A percentile compares a stretch with the other conserved stretches of the same genome.
Conservation (phyloP, 1,140 invertebrate species). For the Neodiprion lecontei region DNA sequence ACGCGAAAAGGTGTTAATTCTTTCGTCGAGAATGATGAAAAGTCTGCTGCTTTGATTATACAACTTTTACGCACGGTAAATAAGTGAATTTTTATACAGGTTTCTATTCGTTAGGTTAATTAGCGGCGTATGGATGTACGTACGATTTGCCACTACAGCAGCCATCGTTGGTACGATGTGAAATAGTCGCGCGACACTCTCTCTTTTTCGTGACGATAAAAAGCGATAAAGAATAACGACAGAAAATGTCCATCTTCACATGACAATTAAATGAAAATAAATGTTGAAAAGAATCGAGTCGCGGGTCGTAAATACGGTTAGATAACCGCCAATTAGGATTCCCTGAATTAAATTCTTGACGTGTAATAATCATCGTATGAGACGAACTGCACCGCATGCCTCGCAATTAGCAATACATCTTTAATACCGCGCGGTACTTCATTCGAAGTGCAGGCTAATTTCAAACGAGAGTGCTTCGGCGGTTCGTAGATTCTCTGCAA, state of each 20-base stretch:
- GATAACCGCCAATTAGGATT: not conserved
- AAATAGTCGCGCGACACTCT: too few species aligned
- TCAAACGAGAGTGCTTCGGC: too few species aligned
- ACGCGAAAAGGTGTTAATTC: not conserved
- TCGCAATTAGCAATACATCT: too few species aligned
- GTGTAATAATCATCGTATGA: not conserved
- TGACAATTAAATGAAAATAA: not conserved
- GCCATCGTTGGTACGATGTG: too few species aligned
- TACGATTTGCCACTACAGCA: not conserved
- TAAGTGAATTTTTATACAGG: not conserved
- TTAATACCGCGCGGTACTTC: too few species aligned
- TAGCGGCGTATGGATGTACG: not conserved
- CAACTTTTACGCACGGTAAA: too few species aligned
- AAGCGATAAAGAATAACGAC: not conserved
- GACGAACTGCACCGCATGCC: too few species aligned
- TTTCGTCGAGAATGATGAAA: not conserved
- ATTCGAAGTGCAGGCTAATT: too few species aligned
- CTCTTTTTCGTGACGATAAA: not conserved
- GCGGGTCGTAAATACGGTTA: not conserved
- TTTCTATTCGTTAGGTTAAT: slow-evolving; percentile 12
- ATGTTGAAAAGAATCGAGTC: not conserved
- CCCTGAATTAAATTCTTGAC: not conserved
- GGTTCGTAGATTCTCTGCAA: too few species aligned
- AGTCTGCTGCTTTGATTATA: not conserved
- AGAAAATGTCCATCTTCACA: not conserved